Base-by-base conservation (phyloP, 2,888 invertebrate species). In the Andrena trimmerana region DNA sequence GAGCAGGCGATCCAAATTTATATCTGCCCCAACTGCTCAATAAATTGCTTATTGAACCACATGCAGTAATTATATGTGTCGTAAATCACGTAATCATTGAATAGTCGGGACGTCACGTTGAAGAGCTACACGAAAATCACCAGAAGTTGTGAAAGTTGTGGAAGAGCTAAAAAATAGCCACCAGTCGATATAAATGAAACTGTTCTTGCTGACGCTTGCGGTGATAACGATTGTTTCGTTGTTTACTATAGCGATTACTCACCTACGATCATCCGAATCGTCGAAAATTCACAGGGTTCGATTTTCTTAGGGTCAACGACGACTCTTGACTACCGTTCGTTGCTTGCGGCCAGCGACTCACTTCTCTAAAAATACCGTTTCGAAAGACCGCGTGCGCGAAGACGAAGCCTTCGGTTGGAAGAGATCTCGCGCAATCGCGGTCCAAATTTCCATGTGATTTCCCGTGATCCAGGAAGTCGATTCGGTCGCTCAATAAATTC, bases 281-380 rank as follows among this genome's bases (percentile, higher is more conserved):
- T 65, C 50, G 59, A 60, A 36, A 29, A 52, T 74, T 71, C 74
- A 33, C 72, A 48, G 73, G 66, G 20, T 81, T 83, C 78, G 82
- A 75, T 83, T 88, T 82, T 59, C 78, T 77, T 75, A 57, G 68
- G 87, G 80, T 81, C 74, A 81, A 79, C 78, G 71, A 63, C 87
- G 86, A 82, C 71, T 70, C 85, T 87, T 83, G 81, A 86, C 87
- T 87, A 82, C 66, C 85, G 76, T 78, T 42, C 75, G 82, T 74
- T 65, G 76, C 75, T 85, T 70, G 81, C 88, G 83, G 79, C 79
- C 86, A 86, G 86, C 89, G 84, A 86, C 84, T 89, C 80, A 69
- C 80, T 81, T 84, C 85, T 89, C 89, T 88, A 89, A 89, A 89
- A 89, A 89, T 89, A 89, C 42, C 84, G 54, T 86, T 88, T 83